Evolutionary conservation across 2,888 invertebrate genomes (phyloP).

Genomic region (Slavum lentiscoides): DNA sequence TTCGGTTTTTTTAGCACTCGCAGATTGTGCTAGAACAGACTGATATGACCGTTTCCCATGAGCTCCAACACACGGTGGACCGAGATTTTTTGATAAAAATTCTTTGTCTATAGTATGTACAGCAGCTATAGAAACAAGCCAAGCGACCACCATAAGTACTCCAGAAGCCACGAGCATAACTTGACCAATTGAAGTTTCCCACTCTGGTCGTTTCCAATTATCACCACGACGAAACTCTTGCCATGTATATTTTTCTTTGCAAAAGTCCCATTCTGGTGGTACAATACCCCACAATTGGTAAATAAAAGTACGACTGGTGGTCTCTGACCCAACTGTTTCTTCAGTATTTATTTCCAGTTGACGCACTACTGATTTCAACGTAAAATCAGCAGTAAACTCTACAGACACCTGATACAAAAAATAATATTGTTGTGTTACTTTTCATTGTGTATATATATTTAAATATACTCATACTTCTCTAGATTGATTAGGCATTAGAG

Average conservation of each 20-base stretch:
- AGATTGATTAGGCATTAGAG: slow-evolving; percentile 46
- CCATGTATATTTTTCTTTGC: slow-evolving; percentile 46
- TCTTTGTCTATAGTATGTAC: slow-evolving; percentile 41
- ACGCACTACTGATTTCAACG: slow-evolving; percentile 32
- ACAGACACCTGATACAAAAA: slow-evolving; percentile 33
- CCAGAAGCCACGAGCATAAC: slow-evolving; percentile 21
- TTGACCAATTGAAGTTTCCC: slow-evolving; percentile 37
- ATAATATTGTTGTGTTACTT: background rate
- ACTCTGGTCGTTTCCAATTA: slow-evolving; percentile 37
- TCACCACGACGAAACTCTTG: slow-evolving; percentile 44
- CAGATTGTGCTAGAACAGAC: slow-evolving; percentile 9
- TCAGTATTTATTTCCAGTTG: slow-evolving; percentile 44
- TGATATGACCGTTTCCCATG: slow-evolving; percentile 44
- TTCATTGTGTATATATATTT: background rate
- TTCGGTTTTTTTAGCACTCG: slow-evolving; percentile 34
- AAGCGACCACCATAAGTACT: slow-evolving; percentile 30
- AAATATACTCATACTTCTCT: slow-evolving; percentile 32
- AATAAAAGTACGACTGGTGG: slow-evolving; percentile 33
- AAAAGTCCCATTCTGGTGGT: slow-evolving; percentile 48
- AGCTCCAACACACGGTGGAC: slow-evolving; percentile 35
- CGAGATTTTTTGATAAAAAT: slow-evolving; percentile 45
- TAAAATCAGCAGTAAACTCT: slow-evolving; percentile 46
- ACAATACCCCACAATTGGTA: slow-evolving; percentile 50
- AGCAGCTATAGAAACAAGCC: slow-evolving; percentile 42
- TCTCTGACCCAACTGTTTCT: slow-evolving; percentile 45